Evolutionary conservation across 23 tunicate species (phyloP), one percentile per base, ranked within the genome.

Genomic region (Styela clava): DNA sequence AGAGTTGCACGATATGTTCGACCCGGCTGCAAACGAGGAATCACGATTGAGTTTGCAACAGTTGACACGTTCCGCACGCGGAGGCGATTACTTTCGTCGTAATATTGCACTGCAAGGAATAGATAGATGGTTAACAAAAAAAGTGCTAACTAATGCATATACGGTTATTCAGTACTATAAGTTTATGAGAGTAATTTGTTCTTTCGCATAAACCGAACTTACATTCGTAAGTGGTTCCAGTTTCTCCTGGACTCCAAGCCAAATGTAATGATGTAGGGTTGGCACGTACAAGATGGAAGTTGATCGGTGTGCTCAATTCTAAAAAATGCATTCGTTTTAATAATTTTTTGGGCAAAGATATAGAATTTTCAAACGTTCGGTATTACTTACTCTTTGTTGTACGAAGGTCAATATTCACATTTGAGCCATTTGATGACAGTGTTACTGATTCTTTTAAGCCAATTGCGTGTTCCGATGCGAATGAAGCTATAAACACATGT

Each of bases 191-290:
- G n/a, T n/a, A n/a, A n/a, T n/a, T n/a, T n/a, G n/a, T n/a, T n/a
- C n/a, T n/a, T n/a, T n/a, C n/a, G n/a, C n/a, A n/a, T n/a, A n/a
- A n/a, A n/a, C n/a, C 56, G 12, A 44, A 44, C 32, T 76, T 24
- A 76, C 81, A 44, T 76, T 76, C 69, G 44, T 76, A 76, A 24
- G 81, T 35, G 35, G 81, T 76, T 2, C 81, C 81, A 0, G 65
- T 36, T 44, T 76, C 81, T 44, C 81, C 81, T n/a, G 64, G 81
- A 29, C 81, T 76, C 81, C 81, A 76, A 51, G 62, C 62, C 12
- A 76, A 29, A 44, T 44, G 65, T 27, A 76, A 27, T 16, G 81
- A 36, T 16, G 81, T 76, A 44, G 81, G 81, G 7, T 23, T 76
- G 0, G 64, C 64, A 33, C 28, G 29, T 52, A 33, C 81, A 22